phyloP scores from a whole-genome alignment of 1,140 invertebrate species.

The Thaumatotibia leucotreta region DNA sequence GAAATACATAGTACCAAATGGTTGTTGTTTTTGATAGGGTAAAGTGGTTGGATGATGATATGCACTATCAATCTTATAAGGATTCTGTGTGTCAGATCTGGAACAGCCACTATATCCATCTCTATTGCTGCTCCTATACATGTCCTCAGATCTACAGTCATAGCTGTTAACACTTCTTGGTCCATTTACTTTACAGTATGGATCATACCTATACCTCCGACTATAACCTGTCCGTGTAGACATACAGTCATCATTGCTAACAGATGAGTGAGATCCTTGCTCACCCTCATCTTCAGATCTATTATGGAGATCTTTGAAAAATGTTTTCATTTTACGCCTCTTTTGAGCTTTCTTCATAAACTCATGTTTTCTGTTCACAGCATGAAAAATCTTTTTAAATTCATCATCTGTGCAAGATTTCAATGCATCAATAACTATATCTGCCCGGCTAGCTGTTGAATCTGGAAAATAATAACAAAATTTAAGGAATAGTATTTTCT shows the following conservation, averaged over 20 bases:
- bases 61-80: too few species aligned
- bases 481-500: background rate
- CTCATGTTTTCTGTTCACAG: slow-evolving; percentile 41
- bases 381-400: slow-evolving; percentile 47
- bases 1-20: background rate
- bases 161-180: background rate
- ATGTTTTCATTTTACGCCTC: slow-evolving; percentile 36
- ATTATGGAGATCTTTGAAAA: slow-evolving; percentile 33
- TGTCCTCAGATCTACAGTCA: background rate
- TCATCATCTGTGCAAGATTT: slow-evolving; percentile 51
- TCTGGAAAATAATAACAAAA: slow-evolving; percentile 38
- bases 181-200: background rate
- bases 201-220: background rate
- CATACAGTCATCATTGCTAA: slow-evolving; percentile 53
- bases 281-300: slow-evolving; percentile 49
- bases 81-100: too few species aligned
- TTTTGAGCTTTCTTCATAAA: slow-evolving; percentile 47
- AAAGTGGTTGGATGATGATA: too few species aligned
- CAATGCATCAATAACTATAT: slow-evolving; percentile 47
- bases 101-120: too few species aligned
- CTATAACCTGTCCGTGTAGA: slow-evolving; percentile 33
- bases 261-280: slow-evolving; percentile 50
- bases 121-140: too few species aligned
- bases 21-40: too few species aligned
- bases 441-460: slow-evolving; percentile 46